phyloP scores from a whole-genome alignment of 2,113 vertebrate species.

The Platysternon megacephalum region DNA sequence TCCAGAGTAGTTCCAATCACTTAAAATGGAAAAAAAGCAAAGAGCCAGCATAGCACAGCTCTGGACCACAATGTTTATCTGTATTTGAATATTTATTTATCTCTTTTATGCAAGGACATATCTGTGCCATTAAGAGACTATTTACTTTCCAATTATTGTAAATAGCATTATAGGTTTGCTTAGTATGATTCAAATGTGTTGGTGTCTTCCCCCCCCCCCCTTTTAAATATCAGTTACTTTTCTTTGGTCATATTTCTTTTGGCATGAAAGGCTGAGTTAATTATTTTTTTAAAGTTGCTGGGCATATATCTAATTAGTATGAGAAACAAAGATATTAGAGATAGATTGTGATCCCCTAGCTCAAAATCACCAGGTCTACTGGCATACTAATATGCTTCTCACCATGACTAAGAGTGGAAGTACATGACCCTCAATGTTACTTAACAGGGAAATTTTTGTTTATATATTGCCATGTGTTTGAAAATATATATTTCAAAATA shows the following conservation, averaged over 20 bases:
- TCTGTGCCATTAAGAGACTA: neutral
- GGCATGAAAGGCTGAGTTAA: neutral
- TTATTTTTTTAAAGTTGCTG: neutral
- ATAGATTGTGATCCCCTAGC: neutral
- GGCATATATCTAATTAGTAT: neutral
- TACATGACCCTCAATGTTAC: neutral
- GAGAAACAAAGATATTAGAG: neutral
- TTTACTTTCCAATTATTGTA: neutral
- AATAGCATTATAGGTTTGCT: neutral
- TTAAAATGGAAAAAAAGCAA: neutral
- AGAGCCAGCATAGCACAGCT: neutral
- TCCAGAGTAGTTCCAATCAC: rapidly evolving
- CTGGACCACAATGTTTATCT: neutral
- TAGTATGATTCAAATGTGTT: neutral
- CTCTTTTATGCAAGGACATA: neutral
- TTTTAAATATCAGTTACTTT: neutral
- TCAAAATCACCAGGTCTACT: neutral
- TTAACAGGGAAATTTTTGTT: neutral
- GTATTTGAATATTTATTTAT: neutral
- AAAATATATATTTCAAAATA: neutral
- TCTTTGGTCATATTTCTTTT: neutral
- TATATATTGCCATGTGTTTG: neutral
- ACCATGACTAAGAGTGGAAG: neutral
- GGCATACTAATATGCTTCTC: neutral
- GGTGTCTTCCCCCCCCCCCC: neutral